phyloP scores from a whole-genome alignment of 2,888 invertebrate genomes.

The Pocota personata region DNA sequence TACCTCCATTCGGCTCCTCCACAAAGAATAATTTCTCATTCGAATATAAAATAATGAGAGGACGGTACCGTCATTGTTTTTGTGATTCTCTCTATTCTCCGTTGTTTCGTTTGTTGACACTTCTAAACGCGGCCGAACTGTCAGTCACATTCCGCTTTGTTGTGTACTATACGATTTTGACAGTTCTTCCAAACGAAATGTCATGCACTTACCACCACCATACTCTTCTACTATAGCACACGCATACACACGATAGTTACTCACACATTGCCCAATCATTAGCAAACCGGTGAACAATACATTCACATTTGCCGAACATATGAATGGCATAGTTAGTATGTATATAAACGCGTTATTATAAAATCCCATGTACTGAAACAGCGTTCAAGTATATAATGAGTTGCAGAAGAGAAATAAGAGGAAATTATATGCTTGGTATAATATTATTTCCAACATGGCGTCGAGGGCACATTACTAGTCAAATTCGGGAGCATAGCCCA shows the following conservation, averaged over 20 bases:
- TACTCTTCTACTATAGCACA: constrained; percentile 4
- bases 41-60: neutral
- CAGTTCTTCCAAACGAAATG: constrained; percentile 55
- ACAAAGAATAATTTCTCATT: neutral
- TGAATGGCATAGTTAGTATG: constrained; percentile 41
- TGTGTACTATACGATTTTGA: constrained; percentile 62
- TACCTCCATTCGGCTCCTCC: neutral
- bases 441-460: constrained; percentile 75
- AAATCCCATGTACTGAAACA: constrained; percentile 18
- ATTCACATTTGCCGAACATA: constrained; percentile 14
- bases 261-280: constrained; percentile 21
- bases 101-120: constrained; percentile 62
- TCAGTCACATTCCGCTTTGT: constrained; percentile 56
- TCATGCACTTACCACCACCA: constrained; percentile 58
- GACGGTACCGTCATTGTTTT: constrained; percentile 42
- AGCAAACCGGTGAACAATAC: constrained; percentile 66
- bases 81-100: constrained; percentile 31
- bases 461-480: constrained; percentile 61
- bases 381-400: constrained; percentile 16
- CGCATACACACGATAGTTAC: neutral
- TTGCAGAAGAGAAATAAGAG: constrained; percentile 38
- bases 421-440: constrained; percentile 54
- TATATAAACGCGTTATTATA: constrained; percentile 59
- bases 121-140: constrained; percentile 30
- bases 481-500: constrained; percentile 26